Base-by-base conservation (phyloP, 2,888 invertebrate species). In the Galeopsomyia nigrocyanea region DNA sequence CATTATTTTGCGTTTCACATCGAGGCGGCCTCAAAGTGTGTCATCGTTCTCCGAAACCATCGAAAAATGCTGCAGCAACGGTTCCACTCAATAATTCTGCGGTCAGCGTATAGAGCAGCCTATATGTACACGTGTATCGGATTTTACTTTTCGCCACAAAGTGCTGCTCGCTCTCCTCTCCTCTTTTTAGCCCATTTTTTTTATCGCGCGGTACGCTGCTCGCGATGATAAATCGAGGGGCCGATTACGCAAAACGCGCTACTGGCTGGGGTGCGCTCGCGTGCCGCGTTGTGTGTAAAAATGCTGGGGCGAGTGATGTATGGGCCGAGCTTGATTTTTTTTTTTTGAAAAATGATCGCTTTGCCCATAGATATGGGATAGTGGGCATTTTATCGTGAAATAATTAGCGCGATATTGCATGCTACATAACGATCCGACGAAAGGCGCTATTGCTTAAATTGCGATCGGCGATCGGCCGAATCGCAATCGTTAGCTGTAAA, bases 211-310 rank as follows among this genome's bases (percentile, higher is more conserved):
- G 14, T 21, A 17, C 21, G 22, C 17, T 7, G 39, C 7, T 26
- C n/a, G 9, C n/a, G 63, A 72, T 72, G 72, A 72, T 72, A 68
- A 68, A 72, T 72, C 56, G 72, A 26, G 58, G 19, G 16, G 14
- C 21, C 72, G 72, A 72, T 72, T 68, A 67, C 67, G 17, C 39
- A 39, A 39, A 39, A 57, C 39, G 68, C 53, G 68, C 50, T 49
- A n/a, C n/a, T n/a, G n/a, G n/a, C n/a, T n/a, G n/a, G n/a, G n/a
- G n/a, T n/a, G n/a, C 47, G 53, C 53, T 60, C 51, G 58, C 64
- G 49, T 39, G 46, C 31, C 19, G 50, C 65, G 46, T n/a, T n/a
- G 46, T 17, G 47, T 60, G 13, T 50, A 21, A 46, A 60, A 62
- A 57, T 39, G 39, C 13, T 10, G 39, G 39, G 13, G 7, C 10